Percentiles rank a stretch among this genome's conserved stretches.
Evolutionary conservation across 1,140 invertebrate species (phyloP).

Genomic region (Drosophila pachea): DNA sequence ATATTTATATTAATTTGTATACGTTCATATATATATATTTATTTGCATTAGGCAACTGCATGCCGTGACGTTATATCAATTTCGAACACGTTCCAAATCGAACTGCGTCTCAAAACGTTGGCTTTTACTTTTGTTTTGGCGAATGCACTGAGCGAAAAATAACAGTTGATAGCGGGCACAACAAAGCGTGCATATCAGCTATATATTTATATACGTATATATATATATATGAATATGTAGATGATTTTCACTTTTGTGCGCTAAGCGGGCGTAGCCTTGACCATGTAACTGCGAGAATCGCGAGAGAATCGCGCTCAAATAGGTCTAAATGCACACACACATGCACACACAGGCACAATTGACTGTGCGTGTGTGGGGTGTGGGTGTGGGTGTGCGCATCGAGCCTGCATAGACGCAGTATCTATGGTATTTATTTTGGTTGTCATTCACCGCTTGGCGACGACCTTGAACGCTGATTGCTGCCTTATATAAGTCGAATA

Average conservation of each 20-base stretch:
- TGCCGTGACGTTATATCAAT: conserved; percentile 44
- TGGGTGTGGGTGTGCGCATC: conserved; percentile 16
- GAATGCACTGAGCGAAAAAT: conserved; percentile 10
- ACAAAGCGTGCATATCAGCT: conserved; percentile 11
- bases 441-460: conserved; percentile 30
- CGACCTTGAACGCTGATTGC: conserved; percentile 54
- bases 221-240: conserved; percentile 10
- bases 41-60: conserved; percentile 13
- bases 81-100: conserved; percentile 50
- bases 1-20: conserved; percentile 7
- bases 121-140: conserved; percentile 54
- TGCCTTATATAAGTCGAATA: conserved; percentile 50
- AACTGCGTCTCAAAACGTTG: conserved; percentile 25
- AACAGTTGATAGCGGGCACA: conserved; percentile 50
- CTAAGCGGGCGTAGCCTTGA: conserved; percentile 19
- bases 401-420: no score
- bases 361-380: conserved; percentile 16
- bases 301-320: conserved; percentile 3
- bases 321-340: neutral
- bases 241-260: conserved; percentile 63
- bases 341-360: no score
- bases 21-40: neutral
- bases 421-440: conserved; percentile 48
- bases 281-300: conserved; percentile 10
- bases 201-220: neutral